A percentile compares a stretch with the other conserved stretches of the same genome.
These are phyloP conservation scores for Drosophila auraria DNA, from an alignment of 1,140 invertebrate genomes.

Conservation along the genomic window DNA sequence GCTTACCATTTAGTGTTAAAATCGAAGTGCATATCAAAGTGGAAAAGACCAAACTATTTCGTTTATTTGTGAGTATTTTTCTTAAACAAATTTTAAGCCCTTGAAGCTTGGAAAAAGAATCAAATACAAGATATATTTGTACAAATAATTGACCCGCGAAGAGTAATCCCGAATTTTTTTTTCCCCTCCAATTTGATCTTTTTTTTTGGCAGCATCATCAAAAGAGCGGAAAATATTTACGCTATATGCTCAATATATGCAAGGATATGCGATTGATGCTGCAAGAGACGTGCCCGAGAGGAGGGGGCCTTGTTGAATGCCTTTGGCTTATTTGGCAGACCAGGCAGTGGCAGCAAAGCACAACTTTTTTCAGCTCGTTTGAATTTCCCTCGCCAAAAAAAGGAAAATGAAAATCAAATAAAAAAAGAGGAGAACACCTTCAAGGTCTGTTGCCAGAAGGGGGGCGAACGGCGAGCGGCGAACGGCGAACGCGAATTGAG, in stretches of 20 bases:
- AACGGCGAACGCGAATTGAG: slow-evolving; percentile 54
- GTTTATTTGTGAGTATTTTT: background rate
- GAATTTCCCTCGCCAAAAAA: slow-evolving; percentile 38
- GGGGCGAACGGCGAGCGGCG: no score
- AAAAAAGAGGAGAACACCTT: slow-evolving; percentile 55
- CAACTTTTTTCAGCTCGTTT: slow-evolving; percentile 55
- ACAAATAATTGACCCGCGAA: background rate
- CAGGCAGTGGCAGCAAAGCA: slow-evolving; percentile 38
- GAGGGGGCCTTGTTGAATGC: slow-evolving; percentile 40
- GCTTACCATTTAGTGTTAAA: background rate
- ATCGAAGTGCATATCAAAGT: background rate
- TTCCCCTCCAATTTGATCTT: background rate
- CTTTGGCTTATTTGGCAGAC: slow-evolving; percentile 69
- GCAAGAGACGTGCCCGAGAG: background rate
- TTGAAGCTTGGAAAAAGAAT: background rate
- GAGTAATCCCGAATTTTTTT: background rate
- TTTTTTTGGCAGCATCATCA: slow-evolving; percentile 48
- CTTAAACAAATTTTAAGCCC: background rate
- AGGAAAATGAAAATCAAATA: slow-evolving; percentile 17
- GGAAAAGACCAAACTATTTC: background rate
- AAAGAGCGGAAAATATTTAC: slow-evolving; percentile 49
- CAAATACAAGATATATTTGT: background rate
- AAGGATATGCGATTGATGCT: slow-evolving; percentile 43
- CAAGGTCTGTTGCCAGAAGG: slow-evolving; percentile 55
- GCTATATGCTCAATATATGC: slow-evolving; percentile 29